Evolutionary conservation across 1,140 invertebrate genomes (phyloP).

Genomic region (Agraylea sexmaculata): DNA sequence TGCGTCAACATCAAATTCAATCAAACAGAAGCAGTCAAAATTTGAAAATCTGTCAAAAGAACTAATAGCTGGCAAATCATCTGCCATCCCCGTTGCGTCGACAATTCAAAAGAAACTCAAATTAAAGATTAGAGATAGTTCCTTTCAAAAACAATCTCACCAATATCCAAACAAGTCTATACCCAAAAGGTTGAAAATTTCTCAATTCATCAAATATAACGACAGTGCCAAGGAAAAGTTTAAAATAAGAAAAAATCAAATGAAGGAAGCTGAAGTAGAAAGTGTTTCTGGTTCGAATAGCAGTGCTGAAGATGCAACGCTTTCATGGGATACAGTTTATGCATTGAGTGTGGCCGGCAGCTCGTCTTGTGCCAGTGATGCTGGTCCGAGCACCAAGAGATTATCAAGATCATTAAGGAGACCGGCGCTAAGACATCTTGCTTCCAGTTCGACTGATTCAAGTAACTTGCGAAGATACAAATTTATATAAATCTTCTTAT

Average conservation of each 20-base stretch:
- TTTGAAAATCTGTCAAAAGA: not conserved
- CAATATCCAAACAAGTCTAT: conserved; percentile 11
- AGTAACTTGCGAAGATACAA: conserved; percentile 5
- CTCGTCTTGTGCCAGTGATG: conserved; percentile 2
- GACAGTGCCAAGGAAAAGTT: conserved; percentile 19
- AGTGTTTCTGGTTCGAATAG: conserved; percentile 4
- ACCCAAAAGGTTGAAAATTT: conserved; percentile 16
- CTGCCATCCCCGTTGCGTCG: not conserved
- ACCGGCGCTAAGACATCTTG: conserved; percentile 11
- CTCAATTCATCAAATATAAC: conserved; percentile 18
- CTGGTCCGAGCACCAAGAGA: not conserved
- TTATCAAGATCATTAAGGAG: conserved; percentile 3
- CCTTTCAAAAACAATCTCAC: conserved; percentile 18
- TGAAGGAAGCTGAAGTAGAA: conserved; percentile 1
- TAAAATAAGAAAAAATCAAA: conserved; percentile 10
- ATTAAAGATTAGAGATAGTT: conserved; percentile 10
- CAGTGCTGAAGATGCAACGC: conserved; percentile 6
- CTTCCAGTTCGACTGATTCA: conserved; percentile 6
- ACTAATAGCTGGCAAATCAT: not conserved
- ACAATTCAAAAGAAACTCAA: conserved; percentile 8
- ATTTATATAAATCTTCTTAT: not conserved
- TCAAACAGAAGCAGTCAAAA: not conserved
- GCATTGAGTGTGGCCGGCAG: not conserved
- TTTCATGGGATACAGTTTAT: not conserved
- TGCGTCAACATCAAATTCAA: conserved; percentile 4